Conservation (phyloP, 1,140 invertebrate species). For the Akabosia matsudoensis region DNA sequence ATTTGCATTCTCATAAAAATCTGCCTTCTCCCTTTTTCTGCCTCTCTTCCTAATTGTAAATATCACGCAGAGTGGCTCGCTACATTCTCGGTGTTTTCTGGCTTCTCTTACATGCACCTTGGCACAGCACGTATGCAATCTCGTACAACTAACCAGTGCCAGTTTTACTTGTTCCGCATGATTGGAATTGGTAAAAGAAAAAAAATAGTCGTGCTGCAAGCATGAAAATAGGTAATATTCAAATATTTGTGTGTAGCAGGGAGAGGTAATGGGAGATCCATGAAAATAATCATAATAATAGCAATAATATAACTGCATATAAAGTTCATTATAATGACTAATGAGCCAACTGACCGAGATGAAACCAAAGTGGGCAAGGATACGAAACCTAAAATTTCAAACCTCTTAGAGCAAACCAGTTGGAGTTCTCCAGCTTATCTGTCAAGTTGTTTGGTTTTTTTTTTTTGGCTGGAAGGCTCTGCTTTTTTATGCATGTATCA, state of each 20-base stretch:
- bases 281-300: not conserved
- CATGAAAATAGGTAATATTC: not conserved
- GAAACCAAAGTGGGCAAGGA: not conserved
- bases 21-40: constrained; percentile 17
- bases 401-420: not conserved
- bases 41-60: not conserved
- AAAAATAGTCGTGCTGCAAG: too few species aligned
- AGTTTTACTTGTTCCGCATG: not conserved
- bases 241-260: not conserved
- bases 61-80: not conserved
- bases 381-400: not conserved
- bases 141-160: not conserved
- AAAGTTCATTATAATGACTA: constrained; percentile 39
- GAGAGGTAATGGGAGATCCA: not conserved
- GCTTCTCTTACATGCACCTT: not conserved
- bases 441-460: too few species aligned
- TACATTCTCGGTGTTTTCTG: not conserved
- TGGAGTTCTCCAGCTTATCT: not conserved
- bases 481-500: not conserved
- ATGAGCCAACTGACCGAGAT: constrained; percentile 28
- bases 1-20: constrained; percentile 11
- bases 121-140: not conserved
- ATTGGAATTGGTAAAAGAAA: not conserved
- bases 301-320: constrained; percentile 19
- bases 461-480: not conserved